Base-by-base conservation (phyloP, 2,797 vertebrate species). In the Cyprinella venusta region DNA sequence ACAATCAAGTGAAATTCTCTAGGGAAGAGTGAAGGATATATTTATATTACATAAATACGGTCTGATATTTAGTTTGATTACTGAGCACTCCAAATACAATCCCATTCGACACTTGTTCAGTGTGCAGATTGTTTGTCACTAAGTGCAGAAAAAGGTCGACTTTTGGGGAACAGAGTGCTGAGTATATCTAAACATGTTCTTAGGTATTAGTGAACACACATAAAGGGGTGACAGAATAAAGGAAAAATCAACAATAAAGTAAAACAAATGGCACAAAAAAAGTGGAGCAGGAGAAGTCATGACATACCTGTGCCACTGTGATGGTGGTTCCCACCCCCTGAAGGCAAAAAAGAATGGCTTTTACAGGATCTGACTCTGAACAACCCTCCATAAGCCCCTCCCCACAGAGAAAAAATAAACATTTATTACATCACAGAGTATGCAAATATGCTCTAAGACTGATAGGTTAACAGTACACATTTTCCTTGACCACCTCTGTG, bases 291-390 rank as follows among this genome's bases (percentile, higher is more conserved):
- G 93, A 94, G 94, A 94, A 94, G 93, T 94, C 90, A 94, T 93
- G 94, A 95, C 95, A 95, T 95, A 95, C 95, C 95, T 95, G 95
- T 93, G 95, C 94, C 92, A 96, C 95, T 95, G 95, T 96, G 95
- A 96, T 96, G 94, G 94, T 95, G 95, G 93, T 95, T 95, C 95
- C 95, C 95, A 96, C 94, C 94, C 95, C 95, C 95, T 96, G 95
- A 96, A 95, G 95, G 95, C 95, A 96, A 95, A 96, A 95, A 95
- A 96, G 94, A 96, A 96, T 93, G 94, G 93, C 94, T 96, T 96
- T 96, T 96, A 96, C 94, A 96, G 95, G 93, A 94, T 94, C 94
- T 94, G 93, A 95, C 94, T 95, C 93, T 92, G 93, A 92, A 88
- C 74, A 92, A 92, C 93, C 93, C 92, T 91, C 90, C 92, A 92